Evolutionary conservation across 2,888 invertebrate genomes (phyloP), one percentile per base, ranked within the genome.

Genomic region (Cerceris rybyensis): DNA sequence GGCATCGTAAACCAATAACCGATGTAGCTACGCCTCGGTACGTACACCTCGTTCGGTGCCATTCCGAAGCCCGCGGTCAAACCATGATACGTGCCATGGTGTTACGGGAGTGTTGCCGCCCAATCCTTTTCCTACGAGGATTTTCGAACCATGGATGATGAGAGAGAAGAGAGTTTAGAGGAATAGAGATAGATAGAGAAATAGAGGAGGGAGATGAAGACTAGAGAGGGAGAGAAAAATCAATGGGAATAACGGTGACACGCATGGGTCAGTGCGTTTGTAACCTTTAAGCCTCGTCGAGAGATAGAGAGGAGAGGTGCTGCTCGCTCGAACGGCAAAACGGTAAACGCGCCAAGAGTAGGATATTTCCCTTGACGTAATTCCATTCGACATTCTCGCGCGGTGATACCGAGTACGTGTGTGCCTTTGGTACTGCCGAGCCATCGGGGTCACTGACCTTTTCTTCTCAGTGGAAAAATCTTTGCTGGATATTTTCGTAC

Each of bases 211-310:
- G 46, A 55, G 61, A 46, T 61, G 55, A 54, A 52, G 57, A 41
- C 41, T 14, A 42, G 55, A 59, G 50, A 63, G 52, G n/a, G 65
- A 57, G 70, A 54, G 73, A 86, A 85, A 85, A 86, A 86, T 86
- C 85, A 80, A 80, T 84, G 82, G 85, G 78, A 85, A 86, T 86
- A 86, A 86, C 86, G 85, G 86, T 86, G 86, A 86, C 86, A 86
- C 86, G 86, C 84, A 86, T 85, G 86, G 86, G 86, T 86, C 86
- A 86, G 85, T 86, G 86, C 86, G 86, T 86, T 85, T 84, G 71
- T 85, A 86, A 86, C 86, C 86, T 86, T 83, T 82, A 72, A 74
- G 84, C 70, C 75, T 75, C 55, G 59, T 57, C 52, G 58, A 54
- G 63, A 52, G 57, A 54, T 52, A 66, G 50, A 55, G 68, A 72